Conservation (phyloP, 2,888 invertebrate genomes). For the Tetragnatha montana region DNA sequence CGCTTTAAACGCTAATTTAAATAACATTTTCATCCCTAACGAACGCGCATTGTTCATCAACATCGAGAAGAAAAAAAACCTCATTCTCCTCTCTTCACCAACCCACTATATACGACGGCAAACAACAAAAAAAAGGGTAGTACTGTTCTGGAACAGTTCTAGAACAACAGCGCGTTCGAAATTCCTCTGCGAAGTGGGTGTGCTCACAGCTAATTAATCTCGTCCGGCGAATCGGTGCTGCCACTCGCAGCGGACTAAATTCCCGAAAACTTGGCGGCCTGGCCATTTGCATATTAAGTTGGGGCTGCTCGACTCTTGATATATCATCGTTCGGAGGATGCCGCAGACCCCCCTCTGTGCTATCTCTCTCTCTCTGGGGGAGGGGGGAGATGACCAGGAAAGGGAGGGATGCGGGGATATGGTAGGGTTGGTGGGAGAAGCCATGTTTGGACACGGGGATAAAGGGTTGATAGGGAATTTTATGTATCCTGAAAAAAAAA, state of each 20-base stretch:
- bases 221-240: constrained; percentile 60
- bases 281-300: constrained; percentile 67
- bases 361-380: constrained; percentile 28
- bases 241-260: constrained; percentile 64
- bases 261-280: constrained; percentile 62
- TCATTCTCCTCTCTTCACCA: neutral
- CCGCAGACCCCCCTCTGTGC: constrained; percentile 25
- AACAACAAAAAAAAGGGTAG: neutral
- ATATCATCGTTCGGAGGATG: constrained; percentile 36
- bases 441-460: constrained; percentile 47
- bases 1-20: too few species aligned
- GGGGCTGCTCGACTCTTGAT: constrained; percentile 41
- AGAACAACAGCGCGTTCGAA: neutral
- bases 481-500: too few species aligned
- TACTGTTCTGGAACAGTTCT: neutral
- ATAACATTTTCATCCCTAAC: neutral
- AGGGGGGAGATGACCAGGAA: constrained; percentile 5
- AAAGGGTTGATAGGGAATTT: too few species aligned
- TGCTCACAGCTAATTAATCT: constrained; percentile 65
- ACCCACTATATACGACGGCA: neutral
- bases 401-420: neutral
- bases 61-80: neutral
- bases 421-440: neutral
- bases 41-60: neutral
- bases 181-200: constrained; percentile 34